phyloP scores from a whole-genome alignment of 2,888 invertebrate genomes.

The Entomobrya proxima region DNA sequence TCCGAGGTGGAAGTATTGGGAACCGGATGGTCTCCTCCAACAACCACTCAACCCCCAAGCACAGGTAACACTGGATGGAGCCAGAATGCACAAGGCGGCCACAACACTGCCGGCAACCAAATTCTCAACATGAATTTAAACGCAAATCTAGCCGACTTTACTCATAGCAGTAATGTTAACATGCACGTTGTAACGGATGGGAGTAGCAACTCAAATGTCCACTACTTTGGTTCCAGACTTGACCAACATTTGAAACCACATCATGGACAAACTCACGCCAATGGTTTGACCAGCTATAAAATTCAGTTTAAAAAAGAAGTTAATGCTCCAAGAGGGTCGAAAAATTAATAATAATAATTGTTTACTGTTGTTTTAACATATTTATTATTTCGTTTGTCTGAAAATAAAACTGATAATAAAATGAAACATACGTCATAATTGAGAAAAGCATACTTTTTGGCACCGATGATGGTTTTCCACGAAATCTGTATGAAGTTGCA shows the following conservation, averaged over 20 bases:
- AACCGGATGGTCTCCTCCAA: neutral
- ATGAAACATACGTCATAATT: no score
- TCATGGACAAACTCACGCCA: neutral
- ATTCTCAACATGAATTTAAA: conserved; percentile 13
- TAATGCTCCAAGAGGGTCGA: no score
- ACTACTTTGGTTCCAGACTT: neutral
- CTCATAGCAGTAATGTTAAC: neutral
- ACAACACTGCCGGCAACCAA: conserved; percentile 17
- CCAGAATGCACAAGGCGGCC: neutral
- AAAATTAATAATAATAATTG: neutral
- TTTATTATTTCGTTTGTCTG: no score
- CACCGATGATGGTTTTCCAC: neutral
- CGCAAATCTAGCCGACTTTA: neutral
- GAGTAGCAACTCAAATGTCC: neutral
- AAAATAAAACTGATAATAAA: no score
- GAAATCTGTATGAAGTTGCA: no score
- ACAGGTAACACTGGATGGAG: neutral
- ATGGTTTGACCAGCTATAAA: neutral
- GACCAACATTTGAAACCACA: conserved; percentile 1
- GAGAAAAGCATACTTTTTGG: neutral
- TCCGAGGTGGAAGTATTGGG: neutral
- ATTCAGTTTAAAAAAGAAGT: neutral
- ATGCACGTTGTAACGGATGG: neutral
- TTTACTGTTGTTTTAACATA: neutral
- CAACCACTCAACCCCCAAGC: neutral